phyloP scores from a whole-genome alignment of 1,140 invertebrate genomes.

The Streblospio benedicti region DNA sequence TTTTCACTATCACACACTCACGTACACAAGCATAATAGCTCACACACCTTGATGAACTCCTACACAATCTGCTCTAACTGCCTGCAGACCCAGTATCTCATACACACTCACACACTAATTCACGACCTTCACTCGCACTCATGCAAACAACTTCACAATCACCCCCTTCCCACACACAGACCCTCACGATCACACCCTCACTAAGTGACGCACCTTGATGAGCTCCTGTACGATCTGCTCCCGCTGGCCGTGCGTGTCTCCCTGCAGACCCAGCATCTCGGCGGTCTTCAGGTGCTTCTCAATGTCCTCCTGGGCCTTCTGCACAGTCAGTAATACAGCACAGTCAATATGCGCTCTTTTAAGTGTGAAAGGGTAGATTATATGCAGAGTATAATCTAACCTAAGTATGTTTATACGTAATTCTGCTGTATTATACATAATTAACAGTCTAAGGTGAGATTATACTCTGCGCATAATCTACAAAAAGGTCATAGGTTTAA shows the following conservation, averaged over 20 bases:
- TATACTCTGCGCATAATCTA: neutral
- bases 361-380: neutral
- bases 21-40: too few relatives aligned
- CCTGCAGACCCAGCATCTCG: slow-evolving; percentile 48
- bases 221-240: slow-evolving; percentile 56
- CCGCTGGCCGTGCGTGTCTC: slow-evolving; percentile 47
- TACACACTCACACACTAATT: too few relatives aligned
- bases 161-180: too few relatives aligned
- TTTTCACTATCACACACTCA: too few relatives aligned
- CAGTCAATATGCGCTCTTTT: neutral
- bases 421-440: neutral
- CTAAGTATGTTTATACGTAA: neutral
- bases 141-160: too few relatives aligned
- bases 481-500: neutral
- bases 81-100: too few relatives aligned
- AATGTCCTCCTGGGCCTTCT: slow-evolving; percentile 61
- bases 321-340: too few relatives aligned
- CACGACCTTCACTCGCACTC: too few relatives aligned
- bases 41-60: too few relatives aligned
- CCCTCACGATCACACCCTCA: too few relatives aligned
- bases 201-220: too few relatives aligned
- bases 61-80: too few relatives aligned
- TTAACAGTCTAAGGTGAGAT: neutral
- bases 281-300: slow-evolving; percentile 61
- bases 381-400: neutral